Percentiles rank a stretch among this genome's conserved stretches.
phyloP scores from a whole-genome alignment of 2,888 invertebrate species.

The Augochlorella aurata region DNA sequence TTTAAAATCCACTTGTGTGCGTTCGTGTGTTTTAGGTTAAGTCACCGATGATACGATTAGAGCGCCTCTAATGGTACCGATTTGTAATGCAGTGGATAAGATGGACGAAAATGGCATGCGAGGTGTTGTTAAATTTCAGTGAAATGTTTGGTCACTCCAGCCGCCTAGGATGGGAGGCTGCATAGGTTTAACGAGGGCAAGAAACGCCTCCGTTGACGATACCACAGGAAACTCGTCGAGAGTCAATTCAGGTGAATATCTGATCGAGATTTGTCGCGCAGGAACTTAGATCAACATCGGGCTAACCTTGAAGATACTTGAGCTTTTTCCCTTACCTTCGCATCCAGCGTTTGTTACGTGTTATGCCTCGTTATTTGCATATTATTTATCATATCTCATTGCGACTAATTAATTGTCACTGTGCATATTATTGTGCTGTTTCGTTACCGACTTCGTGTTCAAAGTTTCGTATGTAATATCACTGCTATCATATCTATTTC shows the following conservation, averaged over 20 bases:
- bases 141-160: constrained; percentile 83
- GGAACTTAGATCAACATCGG: constrained; percentile 67
- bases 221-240: constrained; percentile 91
- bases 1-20: constrained; percentile 22
- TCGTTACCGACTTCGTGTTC: not conserved
- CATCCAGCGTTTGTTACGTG: constrained; percentile 54
- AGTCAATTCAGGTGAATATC: constrained; percentile 89
- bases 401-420: not conserved
- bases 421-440: not conserved
- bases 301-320: constrained; percentile 74
- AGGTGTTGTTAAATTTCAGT: constrained; percentile 80
- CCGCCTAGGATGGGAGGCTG: constrained; percentile 93
- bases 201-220: constrained; percentile 91
- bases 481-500: not conserved
- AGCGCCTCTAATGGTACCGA: constrained; percentile 63
- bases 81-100: constrained; percentile 64
- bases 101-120: constrained; percentile 80
- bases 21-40: constrained; percentile 44
- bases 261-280: constrained; percentile 9
- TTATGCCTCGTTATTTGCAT: constrained; percentile 51
- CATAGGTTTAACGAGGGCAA: constrained; percentile 91
- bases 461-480: constrained; percentile 9
- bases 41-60: constrained; percentile 41
- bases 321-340: constrained; percentile 60
- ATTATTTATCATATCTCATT: constrained; percentile 18